phyloP scores from a whole-genome alignment of 2,113 vertebrate species.

The Atlantisia rogersi region DNA sequence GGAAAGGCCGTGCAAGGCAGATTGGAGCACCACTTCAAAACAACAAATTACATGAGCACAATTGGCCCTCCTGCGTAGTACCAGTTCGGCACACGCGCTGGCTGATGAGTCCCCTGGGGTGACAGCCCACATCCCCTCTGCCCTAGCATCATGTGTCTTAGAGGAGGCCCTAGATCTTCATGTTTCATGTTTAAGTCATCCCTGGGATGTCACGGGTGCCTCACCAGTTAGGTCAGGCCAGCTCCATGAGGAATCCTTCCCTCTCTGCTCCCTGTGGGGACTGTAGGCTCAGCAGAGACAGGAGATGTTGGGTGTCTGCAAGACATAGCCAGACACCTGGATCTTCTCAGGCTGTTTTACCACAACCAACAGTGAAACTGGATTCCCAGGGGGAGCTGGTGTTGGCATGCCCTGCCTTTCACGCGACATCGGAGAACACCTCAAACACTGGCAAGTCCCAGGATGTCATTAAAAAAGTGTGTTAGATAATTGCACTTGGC shows the following conservation, averaged over 20 bases:
- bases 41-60: not conserved
- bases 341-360: not conserved
- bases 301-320: accelerated
- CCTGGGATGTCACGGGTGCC: not conserved
- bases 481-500: constrained; percentile 33
- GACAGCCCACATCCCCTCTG: not conserved
- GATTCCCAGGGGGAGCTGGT: not conserved
- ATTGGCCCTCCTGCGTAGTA: not conserved
- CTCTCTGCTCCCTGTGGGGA: not conserved
- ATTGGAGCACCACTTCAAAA: constrained; percentile 39
- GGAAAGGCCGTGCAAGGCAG: not conserved
- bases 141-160: not conserved
- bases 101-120: not conserved
- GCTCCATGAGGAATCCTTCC: not conserved
- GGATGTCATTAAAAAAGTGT: not conserved
- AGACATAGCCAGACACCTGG: not conserved
- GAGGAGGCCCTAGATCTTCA: not conserved
- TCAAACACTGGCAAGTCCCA: constrained; percentile 3
- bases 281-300: not conserved
- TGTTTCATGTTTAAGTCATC: not conserved
- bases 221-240: not conserved
- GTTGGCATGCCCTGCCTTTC: not conserved
- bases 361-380: not conserved
- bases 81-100: not conserved
- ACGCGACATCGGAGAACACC: not conserved